These are phyloP conservation scores for Hydractinia symbiolongicarpus DNA, from an alignment of 30 jellyfish, hydroid and myxozoan species.

Conservation along the genomic window DNA sequence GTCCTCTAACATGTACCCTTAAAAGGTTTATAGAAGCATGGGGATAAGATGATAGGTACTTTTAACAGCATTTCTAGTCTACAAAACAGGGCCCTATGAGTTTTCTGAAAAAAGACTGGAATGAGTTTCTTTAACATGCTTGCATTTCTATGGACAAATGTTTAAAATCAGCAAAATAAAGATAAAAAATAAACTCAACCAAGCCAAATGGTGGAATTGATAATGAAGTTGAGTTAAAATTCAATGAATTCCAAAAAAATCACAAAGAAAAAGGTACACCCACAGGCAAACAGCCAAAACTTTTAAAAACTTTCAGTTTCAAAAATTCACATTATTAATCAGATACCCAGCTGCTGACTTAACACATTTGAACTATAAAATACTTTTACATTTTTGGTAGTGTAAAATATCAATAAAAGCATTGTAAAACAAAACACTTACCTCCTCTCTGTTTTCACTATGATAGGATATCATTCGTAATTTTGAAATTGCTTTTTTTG, in stretches of 20 bases:
- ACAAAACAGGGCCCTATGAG: no score
- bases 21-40: no score
- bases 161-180: neutral
- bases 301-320: no score
- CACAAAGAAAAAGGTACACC: no score
- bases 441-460: constrained; percentile 42
- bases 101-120: no score
- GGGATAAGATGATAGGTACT: no score
- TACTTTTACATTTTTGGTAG: neutral
- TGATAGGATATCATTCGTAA: constrained; percentile 53
- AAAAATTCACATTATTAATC: no score
- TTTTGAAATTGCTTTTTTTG: constrained; percentile 89
- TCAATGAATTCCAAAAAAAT: neutral
- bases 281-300: no score
- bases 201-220: no score
- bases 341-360: neutral
- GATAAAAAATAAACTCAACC: neutral
- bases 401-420: neutral
- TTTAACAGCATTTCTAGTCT: no score
- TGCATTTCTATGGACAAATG: neutral
- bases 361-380: neutral
- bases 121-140: no score
- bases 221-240: neutral
- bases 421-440: neutral
- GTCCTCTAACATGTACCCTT: no score